phyloP scores from a whole-genome alignment of 2,113 vertebrate species.

The Corapipo altera region DNA sequence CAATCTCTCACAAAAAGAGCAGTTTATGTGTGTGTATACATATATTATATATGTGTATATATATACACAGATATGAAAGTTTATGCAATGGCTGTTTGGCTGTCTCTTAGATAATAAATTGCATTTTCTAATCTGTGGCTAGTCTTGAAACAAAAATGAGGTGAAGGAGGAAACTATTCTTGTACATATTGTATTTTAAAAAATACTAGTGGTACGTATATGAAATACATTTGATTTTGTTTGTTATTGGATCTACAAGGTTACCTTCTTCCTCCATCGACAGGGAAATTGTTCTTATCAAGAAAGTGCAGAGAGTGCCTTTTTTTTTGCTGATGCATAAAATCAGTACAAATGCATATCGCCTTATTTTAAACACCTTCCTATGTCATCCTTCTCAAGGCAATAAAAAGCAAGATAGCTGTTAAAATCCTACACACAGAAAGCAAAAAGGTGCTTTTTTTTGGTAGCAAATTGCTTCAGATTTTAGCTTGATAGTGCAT shows the following conservation, averaged over 20 bases:
- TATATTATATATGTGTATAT: neutral
- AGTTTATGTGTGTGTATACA: neutral
- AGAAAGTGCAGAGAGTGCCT: neutral
- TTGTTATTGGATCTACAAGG: neutral
- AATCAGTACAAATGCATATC: neutral
- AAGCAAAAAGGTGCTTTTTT: neutral
- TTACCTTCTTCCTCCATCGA: neutral
- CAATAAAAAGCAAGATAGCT: neutral
- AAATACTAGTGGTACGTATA: neutral
- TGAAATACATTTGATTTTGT: neutral
- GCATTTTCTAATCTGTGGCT: neutral
- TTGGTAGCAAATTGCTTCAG: neutral
- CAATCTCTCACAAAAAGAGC: neutral
- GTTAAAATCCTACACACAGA: neutral
- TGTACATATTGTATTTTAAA: neutral
- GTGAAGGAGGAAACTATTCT: neutral
- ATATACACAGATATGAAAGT: neutral
- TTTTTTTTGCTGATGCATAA: neutral
- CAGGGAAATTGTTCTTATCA: neutral
- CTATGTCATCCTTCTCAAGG: neutral
- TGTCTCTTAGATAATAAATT: neutral
- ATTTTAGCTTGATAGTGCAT: neutral
- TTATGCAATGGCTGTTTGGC: neutral
- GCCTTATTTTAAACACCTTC: neutral
- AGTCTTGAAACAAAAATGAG: neutral